Base-by-base conservation (phyloP, 2,888 invertebrate genomes). In the Druceiella hillmani region DNA sequence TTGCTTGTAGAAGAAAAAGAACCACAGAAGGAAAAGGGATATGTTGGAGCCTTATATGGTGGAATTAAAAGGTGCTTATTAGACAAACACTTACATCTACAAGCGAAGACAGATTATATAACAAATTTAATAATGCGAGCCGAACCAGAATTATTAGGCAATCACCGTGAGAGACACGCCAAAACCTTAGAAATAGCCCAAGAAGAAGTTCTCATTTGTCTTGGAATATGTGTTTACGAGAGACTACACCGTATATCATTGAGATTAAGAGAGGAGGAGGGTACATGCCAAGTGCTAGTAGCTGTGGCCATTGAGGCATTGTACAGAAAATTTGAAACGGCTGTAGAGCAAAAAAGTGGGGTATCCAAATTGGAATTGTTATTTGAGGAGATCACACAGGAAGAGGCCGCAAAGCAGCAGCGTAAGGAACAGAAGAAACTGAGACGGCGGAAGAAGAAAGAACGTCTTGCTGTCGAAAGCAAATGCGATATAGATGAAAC, bases 151-250 rank as follows among this genome's bases (percentile, higher is more conserved):
- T 72, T 93, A 30, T 79, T 89, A 48, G 93, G 90, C 17, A 84
- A 86, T 57, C 81, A 87, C 50, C 76, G 93, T 44, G 94, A 94
- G 62, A 77, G 94, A 38, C 94, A 95, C 61, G 94, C 94, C 4
- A 94, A 94, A 67, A 94, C 94, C n/a, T 66, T 95, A 52, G 94
- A 94, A 72, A 91, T 93, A 48, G 94, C 94, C 51, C 94, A 95
- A 66, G 93, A 94, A 65, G 94, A 95, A 70, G 93, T 95, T 38
- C 74, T 95, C 47, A 93, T 92, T 6, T 95, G 94, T 61, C 78
- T 95, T 42, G 94, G 94, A 7, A 87, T 94, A 61, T 91, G 92
- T 62, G 82, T 94, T 54, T 91, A 91, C 59, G 92, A 93, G 58
- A 77, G 92, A 40, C 75, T 95, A 31, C 87, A 92, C 58, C 81